These are phyloP conservation scores for Nymphalis urticae DNA, from an alignment of 2,888 invertebrate species.

Conservation along the genomic window DNA sequence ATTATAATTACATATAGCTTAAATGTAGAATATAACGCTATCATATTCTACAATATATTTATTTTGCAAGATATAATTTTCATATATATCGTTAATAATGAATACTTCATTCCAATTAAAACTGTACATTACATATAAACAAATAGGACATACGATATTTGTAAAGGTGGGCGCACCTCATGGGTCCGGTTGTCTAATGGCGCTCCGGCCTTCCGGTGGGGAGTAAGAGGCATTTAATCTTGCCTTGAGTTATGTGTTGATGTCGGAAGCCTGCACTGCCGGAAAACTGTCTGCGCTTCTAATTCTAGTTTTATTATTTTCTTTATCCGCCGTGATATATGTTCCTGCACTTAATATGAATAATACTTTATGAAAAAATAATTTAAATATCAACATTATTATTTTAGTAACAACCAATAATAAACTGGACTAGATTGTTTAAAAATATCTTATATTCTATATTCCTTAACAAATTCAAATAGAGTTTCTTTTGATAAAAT, in stretches of 20 bases:
- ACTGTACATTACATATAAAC: conserved; percentile 15
- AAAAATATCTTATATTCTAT: neutral
- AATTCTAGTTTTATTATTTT: conserved; percentile 65
- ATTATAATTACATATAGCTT: no score
- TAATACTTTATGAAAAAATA: neutral
- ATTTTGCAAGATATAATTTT: no score
- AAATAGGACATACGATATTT: conserved; percentile 32
- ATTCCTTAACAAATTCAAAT: neutral
- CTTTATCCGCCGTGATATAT: conserved; percentile 19
- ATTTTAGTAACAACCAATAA: neutral
- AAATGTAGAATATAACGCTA: no score
- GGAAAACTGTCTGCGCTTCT: conserved; percentile 70
- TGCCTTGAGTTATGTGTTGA: conserved; percentile 76
- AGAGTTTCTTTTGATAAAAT: neutral
- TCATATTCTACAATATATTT: no score
- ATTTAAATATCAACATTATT: neutral
- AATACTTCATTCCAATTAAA: neutral
- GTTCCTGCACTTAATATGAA: neutral
- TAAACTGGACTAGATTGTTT: no score
- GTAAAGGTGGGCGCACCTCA: conserved; percentile 35
- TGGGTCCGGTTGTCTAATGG: conserved; percentile 68
- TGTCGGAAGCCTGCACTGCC: conserved; percentile 57
- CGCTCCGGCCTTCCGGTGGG: conserved; percentile 68
- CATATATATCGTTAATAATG: no score
- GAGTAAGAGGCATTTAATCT: conserved; percentile 78